A percentile compares a stretch with the other conserved stretches of the same genome.
phyloP scores from a whole-genome alignment of 2,888 invertebrate species.

The Euproctis similis region DNA sequence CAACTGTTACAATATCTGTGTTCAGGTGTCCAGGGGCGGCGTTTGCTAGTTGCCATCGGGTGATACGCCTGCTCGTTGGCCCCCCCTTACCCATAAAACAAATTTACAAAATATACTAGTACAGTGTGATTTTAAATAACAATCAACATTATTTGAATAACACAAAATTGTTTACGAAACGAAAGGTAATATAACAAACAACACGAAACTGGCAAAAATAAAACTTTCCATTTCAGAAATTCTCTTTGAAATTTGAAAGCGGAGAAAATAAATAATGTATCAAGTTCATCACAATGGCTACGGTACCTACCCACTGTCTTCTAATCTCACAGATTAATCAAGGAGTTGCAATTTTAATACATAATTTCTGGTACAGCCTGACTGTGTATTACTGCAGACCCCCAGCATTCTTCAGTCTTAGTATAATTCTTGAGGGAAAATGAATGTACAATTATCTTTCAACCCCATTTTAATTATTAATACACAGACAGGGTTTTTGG shows the following conservation, averaged over 20 bases:
- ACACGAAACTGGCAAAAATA: no score
- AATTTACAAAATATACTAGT: no score
- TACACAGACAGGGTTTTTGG: slow-evolving; percentile 47
- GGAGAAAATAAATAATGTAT: slow-evolving; percentile 22
- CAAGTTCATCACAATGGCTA: slow-evolving; percentile 11
- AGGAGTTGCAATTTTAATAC: slow-evolving; percentile 32
- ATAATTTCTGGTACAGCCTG: slow-evolving; percentile 27
- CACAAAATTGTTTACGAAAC: neutral
- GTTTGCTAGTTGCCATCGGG: no score
- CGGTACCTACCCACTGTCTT: slow-evolving; percentile 20
- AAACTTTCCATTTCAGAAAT: slow-evolving; percentile 7
- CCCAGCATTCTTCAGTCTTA: slow-evolving; percentile 27
- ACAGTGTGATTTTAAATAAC: neutral
- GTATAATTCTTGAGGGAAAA: slow-evolving; percentile 48
- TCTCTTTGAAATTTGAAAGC: slow-evolving; percentile 7
- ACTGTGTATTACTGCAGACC: slow-evolving; percentile 23
- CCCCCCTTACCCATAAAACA: no score
- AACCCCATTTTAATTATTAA: slow-evolving; percentile 64
- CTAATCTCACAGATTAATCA: slow-evolving; percentile 29
- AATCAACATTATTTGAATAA: neutral
- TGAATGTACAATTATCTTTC: slow-evolving; percentile 39
- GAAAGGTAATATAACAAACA: no score
- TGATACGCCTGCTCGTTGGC: no score
- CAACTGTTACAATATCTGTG: no score
- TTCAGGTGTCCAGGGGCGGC: no score